A percentile compares a stretch with the other conserved stretches of the same genome.
Conservation (phyloP, 2,888 invertebrate species). For the Nemotelus pantherinus region DNA sequence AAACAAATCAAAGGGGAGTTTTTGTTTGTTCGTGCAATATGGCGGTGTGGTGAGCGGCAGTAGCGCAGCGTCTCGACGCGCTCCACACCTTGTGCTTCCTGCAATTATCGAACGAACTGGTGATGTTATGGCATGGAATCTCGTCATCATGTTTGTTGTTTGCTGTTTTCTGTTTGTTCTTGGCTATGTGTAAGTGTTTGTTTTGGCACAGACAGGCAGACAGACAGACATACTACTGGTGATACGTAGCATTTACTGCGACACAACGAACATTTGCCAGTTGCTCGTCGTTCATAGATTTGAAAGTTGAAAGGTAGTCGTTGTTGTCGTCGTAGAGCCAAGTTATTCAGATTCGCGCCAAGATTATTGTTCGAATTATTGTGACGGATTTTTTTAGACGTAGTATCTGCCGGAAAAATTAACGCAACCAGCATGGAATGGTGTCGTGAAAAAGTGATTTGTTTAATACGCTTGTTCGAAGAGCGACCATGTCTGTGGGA, state of each 20-base stretch:
- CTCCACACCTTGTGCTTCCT: neutral
- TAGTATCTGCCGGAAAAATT: neutral
- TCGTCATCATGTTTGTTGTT: constrained; percentile 42
- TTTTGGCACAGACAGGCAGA: constrained; percentile 26
- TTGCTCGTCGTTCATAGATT: neutral
- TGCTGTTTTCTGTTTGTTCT: constrained; percentile 34
- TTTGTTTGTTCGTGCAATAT: constrained; percentile 21
- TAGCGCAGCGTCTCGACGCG: neutral
- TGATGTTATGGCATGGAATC: constrained; percentile 36
- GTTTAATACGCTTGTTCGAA: constrained; percentile 40
- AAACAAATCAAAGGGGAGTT: constrained; percentile 6
- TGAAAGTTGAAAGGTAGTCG: constrained; percentile 16
- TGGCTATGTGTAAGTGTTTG: constrained; percentile 35
- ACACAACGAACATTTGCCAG: constrained; percentile 17
- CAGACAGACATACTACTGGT: constrained; percentile 7
- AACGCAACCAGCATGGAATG: constrained; percentile 29
- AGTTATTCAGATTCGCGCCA: neutral
- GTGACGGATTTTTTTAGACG: no score
- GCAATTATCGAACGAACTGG: constrained; percentile 3
- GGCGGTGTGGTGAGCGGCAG: constrained; percentile 2
- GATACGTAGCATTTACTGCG: neutral
- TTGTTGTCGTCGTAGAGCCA: neutral
- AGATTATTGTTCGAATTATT: neutral
- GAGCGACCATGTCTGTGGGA: constrained; percentile 61
- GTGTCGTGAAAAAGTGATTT: constrained; percentile 42